Evolutionary conservation across 1,140 invertebrate species (phyloP).

Genomic region (Nomia melanderi): DNA sequence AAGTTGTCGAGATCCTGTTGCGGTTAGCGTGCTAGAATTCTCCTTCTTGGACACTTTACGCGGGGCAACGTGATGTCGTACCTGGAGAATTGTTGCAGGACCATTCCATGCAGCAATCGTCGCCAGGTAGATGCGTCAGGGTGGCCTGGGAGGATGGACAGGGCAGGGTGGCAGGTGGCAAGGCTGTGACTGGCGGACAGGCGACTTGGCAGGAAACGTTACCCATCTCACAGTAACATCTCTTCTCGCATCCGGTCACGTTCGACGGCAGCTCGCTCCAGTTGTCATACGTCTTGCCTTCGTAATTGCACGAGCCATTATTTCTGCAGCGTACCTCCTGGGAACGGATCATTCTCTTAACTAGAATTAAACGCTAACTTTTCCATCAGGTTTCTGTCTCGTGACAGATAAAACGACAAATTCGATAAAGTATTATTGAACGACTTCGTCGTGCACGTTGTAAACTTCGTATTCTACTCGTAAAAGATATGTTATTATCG

Average conservation of each 20-base stretch:
- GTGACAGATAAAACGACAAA: too few species aligned
- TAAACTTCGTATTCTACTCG: too few species aligned
- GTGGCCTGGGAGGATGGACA: constrained; percentile 86
- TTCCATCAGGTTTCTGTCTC: too few species aligned
- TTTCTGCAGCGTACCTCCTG: constrained; percentile 87
- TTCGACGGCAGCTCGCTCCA: constrained; percentile 82
- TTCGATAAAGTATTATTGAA: too few species aligned
- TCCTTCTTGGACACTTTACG: neutral
- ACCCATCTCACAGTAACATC: constrained; percentile 93
- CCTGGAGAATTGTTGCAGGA: constrained; percentile 78
- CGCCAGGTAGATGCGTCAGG: constrained; percentile 86
- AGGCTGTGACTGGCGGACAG: constrained; percentile 87
- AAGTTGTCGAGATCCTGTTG: too few species aligned
- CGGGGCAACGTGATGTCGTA: constrained; percentile 15
- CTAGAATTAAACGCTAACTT: too few species aligned
- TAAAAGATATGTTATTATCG: too few species aligned
- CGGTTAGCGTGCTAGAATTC: neutral
- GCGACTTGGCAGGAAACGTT: constrained; percentile 90
- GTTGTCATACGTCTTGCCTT: constrained; percentile 84
- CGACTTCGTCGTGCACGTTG: too few species aligned
- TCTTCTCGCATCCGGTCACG: constrained; percentile 89
- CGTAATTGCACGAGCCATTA: constrained; percentile 89
- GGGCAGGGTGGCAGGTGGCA: constrained; percentile 87
- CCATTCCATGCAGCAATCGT: constrained; percentile 91
- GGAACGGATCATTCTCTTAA: neutral